These are phyloP conservation scores for Coreoperca whiteheadi DNA, from an alignment of 2,113 vertebrate genomes.

Conservation along the genomic window DNA sequence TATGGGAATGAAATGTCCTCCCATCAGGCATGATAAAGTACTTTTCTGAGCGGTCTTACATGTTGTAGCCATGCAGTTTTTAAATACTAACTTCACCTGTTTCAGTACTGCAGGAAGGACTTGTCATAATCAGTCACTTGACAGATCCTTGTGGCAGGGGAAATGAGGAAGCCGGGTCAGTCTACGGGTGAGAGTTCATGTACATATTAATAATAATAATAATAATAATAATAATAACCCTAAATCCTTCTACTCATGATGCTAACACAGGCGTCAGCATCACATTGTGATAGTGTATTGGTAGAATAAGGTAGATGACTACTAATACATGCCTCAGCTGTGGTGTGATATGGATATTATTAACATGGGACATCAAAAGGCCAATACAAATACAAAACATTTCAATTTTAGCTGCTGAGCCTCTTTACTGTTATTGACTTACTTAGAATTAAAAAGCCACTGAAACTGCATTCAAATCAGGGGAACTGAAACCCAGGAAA, in stretches of 20 bases:
- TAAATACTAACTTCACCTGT: slow-evolving; percentile 7
- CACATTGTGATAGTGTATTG: not conserved
- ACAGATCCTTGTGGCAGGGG: slow-evolving; percentile 16
- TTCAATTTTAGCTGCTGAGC: not conserved
- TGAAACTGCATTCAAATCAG: not conserved
- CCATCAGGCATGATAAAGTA: not conserved
- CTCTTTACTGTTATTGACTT: not conserved
- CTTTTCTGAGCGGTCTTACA: slow-evolving; percentile 1
- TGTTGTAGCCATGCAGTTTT: slow-evolving; percentile 1
- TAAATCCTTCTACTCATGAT: not conserved
- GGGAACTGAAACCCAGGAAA: not conserved
- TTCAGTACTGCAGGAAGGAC: slow-evolving; percentile 32
- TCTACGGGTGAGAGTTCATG: slow-evolving; percentile 2
- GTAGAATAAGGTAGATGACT: not conserved
- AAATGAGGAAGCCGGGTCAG: slow-evolving; percentile 18
- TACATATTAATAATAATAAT: not conserved
- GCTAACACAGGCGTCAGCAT: not conserved
- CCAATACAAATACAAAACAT: not conserved
- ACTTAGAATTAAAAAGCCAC: not conserved
- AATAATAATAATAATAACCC: not conserved
- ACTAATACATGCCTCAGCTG: no score
- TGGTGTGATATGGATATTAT: not conserved
- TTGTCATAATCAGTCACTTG: slow-evolving; percentile 36
- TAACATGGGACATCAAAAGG: no score
- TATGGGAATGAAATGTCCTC: not conserved